These are phyloP conservation scores for Drosophila mojavensis DNA, from an alignment of 1,140 invertebrate species.

Conservation along the genomic window DNA sequence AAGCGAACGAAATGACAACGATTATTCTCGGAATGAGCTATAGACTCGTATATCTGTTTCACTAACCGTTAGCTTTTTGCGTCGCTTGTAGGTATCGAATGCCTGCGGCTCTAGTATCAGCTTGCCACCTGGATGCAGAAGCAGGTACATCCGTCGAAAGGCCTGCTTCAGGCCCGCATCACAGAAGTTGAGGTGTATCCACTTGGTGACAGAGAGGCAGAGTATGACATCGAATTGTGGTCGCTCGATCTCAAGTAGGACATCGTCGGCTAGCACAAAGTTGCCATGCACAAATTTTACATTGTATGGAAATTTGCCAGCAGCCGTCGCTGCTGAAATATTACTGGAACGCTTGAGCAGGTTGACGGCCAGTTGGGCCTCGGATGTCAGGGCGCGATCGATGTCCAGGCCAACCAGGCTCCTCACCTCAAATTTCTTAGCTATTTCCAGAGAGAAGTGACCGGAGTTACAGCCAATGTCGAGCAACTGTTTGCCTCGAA, in stretches of 20 bases:
- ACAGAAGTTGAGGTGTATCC: slow-evolving; percentile 99
- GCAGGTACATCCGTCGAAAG: slow-evolving; percentile 95
- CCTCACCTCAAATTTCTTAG: slow-evolving; percentile 91
- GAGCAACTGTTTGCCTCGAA: slow-evolving; percentile 94
- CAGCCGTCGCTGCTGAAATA: slow-evolving; percentile 1
- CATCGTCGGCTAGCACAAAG: slow-evolving; percentile 95
- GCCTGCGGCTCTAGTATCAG: slow-evolving; percentile 97
- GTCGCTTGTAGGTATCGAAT: slow-evolving; percentile 94
- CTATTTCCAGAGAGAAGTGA: slow-evolving; percentile 94
- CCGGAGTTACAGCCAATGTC: slow-evolving; percentile 99
- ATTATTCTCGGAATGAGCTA: slow-evolving; percentile 84
- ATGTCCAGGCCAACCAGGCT: slow-evolving; percentile 97
- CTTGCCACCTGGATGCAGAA: slow-evolving; percentile 94
- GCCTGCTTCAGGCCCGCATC: slow-evolving; percentile 97
- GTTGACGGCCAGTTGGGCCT: slow-evolving; percentile 49
- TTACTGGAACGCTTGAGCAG: slow-evolving; percentile 47
- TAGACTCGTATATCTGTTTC: not conserved
- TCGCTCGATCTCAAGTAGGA: slow-evolving; percentile 90
- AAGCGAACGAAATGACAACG: not conserved
- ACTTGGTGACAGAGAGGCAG: slow-evolving; percentile 98
- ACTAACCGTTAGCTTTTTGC: slow-evolving; percentile 90
- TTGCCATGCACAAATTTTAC: slow-evolving; percentile 88
- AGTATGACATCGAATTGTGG: slow-evolving; percentile 97
- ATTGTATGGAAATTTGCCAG: slow-evolving; percentile 64
- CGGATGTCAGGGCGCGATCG: slow-evolving; percentile 92